Percentiles rank a stretch among this genome's conserved stretches.
phyloP scores from a whole-genome alignment of 2,888 invertebrate genomes.

The Lasioglossum marginatum region DNA sequence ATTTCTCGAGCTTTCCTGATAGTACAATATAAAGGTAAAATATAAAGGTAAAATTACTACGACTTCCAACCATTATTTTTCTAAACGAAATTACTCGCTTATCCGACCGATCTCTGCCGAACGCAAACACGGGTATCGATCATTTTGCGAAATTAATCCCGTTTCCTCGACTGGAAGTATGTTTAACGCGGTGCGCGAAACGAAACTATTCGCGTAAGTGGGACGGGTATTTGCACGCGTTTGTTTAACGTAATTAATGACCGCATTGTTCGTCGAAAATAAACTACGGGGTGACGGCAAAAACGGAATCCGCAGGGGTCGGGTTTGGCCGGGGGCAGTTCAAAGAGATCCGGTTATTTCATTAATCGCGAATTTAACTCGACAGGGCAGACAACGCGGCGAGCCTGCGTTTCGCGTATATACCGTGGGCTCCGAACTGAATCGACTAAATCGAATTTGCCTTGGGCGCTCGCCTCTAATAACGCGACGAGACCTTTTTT shows the following conservation, averaged over 20 bases:
- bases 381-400: conserved; percentile 7
- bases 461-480: conserved; percentile 43
- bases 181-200: conserved; percentile 46
- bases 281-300: conserved; percentile 43
- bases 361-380: conserved; percentile 61
- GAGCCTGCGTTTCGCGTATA: background rate
- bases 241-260: conserved; percentile 67
- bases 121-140: background rate
- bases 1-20: background rate
- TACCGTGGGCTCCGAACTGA: conserved; percentile 10
- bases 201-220: conserved; percentile 60
- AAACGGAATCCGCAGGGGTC: conserved; percentile 14
- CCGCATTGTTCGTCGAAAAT: conserved; percentile 53
- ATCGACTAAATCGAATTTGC: conserved; percentile 56
- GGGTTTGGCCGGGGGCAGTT: background rate
- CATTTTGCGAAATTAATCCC: conserved; percentile 41
- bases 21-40: no score
- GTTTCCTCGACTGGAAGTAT: background rate
- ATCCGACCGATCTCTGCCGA: background rate
- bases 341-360: conserved; percentile 61
- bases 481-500: conserved; percentile 28
- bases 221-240: conserved; percentile 48
- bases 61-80: background rate
- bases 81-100: background rate
- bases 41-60: background rate